A percentile compares a stretch with the other conserved stretches of the same genome.
These are phyloP conservation scores for Labeo rohita DNA, from an alignment of 2,113 vertebrate species.

Conservation along the genomic window DNA sequence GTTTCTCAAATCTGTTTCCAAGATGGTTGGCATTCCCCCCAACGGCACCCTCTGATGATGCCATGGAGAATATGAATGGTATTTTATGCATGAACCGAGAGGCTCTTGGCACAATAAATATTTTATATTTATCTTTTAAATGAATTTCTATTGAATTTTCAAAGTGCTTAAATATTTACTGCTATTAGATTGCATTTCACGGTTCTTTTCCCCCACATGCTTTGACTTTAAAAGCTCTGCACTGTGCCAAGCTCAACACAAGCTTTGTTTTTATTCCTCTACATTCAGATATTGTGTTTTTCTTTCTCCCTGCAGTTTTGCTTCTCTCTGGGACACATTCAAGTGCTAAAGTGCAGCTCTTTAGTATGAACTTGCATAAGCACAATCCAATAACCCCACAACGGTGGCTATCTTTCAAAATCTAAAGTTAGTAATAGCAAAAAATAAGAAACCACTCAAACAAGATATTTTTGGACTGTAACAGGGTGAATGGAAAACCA, in stretches of 20 bases:
- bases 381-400: conserved; percentile 8
- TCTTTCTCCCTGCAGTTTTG: conserved; percentile 38
- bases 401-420: not conserved
- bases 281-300: conserved; percentile 43
- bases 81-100: conserved; percentile 72
- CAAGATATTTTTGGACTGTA: not conserved
- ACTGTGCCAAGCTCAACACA: conserved; percentile 64
- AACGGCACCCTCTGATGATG: conserved; percentile 15
- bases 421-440: not conserved
- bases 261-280: conserved; percentile 37
- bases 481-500: not conserved
- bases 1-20: conserved; percentile 60
- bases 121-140: conserved; percentile 77
- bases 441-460: too few relatives aligned
- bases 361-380: not conserved
- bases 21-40: conserved; percentile 32
- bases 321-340: conserved; percentile 4
- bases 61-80: conserved; percentile 60
- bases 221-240: conserved; percentile 16
- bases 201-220: conserved; percentile 45
- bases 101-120: conserved; percentile 72
- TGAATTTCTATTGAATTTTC: conserved; percentile 73
- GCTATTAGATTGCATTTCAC: conserved; percentile 62
- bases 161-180: conserved; percentile 75
- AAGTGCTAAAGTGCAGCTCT: not conserved